These are phyloP conservation scores for Apteryx owenii DNA, from an alignment of 2,113 vertebrate species.

Conservation along the genomic window DNA sequence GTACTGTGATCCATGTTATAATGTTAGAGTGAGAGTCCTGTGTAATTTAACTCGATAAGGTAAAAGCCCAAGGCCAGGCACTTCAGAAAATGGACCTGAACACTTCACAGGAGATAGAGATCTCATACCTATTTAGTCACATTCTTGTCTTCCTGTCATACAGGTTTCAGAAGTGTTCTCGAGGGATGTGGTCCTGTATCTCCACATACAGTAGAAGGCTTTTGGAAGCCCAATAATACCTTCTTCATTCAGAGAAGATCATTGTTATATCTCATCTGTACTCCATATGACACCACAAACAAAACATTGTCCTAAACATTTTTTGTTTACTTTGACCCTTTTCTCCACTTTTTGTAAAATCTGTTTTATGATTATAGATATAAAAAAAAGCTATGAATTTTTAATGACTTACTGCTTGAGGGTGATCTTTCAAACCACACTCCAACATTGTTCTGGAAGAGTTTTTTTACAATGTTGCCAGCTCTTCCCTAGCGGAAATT, in stretches of 20 bases:
- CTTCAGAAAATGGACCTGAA: background rate
- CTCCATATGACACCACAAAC: background rate
- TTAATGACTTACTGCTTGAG: background rate
- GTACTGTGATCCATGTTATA: background rate
- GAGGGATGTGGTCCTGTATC: too few relatives aligned
- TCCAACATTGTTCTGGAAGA: background rate
- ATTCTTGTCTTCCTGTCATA: background rate
- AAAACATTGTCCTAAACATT: background rate
- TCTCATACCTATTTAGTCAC: background rate
- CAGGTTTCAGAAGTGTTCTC: background rate
- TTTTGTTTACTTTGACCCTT: background rate
- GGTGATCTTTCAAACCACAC: background rate
- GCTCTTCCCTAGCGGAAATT: slow-evolving; percentile 49
- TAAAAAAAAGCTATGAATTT: background rate
- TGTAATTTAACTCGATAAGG: background rate
- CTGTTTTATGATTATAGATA: background rate
- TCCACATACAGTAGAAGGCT: background rate
- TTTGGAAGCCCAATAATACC: background rate
- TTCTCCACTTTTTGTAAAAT: background rate
- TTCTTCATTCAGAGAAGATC: background rate
- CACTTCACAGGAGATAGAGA: background rate
- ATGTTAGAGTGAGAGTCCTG: background rate
- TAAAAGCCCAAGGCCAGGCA: background rate
- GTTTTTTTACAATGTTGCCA: slow-evolving; percentile 27
- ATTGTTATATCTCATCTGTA: background rate